A percentile compares a stretch with the other conserved stretches of the same genome.
phyloP scores from a whole-genome alignment of 2,888 invertebrate genomes.

The Spilarctia lutea region DNA sequence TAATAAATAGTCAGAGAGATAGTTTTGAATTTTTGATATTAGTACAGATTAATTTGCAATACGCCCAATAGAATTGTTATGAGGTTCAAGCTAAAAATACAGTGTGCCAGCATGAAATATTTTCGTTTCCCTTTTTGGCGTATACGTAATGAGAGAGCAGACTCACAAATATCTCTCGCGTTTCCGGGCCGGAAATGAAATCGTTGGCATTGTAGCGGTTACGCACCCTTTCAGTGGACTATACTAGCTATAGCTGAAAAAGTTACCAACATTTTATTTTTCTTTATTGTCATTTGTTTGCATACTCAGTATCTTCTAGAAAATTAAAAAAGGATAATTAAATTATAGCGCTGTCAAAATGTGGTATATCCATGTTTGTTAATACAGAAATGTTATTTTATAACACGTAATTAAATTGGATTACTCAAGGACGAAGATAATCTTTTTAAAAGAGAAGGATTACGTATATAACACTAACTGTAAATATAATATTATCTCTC shows the following conservation, averaged over 20 bases:
- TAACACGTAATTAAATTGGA: no score
- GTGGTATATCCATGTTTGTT: no score
- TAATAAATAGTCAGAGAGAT: no score
- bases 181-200: slow-evolving; percentile 57
- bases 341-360: no score
- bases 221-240: slow-evolving; percentile 34
- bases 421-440: no score
- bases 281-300: background rate
- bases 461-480: no score
- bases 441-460: no score
- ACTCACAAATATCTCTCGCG: slow-evolving; percentile 40
- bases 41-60: background rate
- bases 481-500: no score
- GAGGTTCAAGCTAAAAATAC: background rate
- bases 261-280: background rate
- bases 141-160: background rate
- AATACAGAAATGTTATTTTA: no score
- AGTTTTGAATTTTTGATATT: no score
- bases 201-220: slow-evolving; percentile 42
- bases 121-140: slow-evolving; percentile 1
- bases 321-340: no score
- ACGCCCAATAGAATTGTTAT: background rate
- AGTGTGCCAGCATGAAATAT: background rate
- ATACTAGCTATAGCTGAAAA: background rate
- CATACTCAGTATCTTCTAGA: background rate